Evolutionary conservation across 1,140 invertebrate genomes (phyloP).

Genomic region (Lethocerus indicus): DNA sequence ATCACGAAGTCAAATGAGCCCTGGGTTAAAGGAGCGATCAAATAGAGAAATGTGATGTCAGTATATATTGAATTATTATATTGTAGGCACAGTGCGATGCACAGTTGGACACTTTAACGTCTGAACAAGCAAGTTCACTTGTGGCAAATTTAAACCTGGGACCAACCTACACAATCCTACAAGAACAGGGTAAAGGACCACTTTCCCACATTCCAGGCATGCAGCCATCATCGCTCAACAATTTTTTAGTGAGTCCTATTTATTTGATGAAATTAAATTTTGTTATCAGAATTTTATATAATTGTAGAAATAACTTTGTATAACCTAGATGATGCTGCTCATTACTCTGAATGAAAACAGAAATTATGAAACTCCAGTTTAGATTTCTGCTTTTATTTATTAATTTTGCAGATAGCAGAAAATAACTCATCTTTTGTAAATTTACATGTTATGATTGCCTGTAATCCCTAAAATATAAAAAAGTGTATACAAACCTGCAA

Average conservation of each 20-base stretch:
- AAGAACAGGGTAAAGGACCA: constrained; percentile 56
- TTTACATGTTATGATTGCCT: no score
- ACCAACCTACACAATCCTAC: constrained; percentile 82
- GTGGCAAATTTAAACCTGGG: constrained; percentile 81
- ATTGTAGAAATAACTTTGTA: no score
- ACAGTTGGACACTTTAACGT: constrained; percentile 84
- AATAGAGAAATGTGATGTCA: not conserved
- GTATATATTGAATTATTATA: constrained; percentile 2
- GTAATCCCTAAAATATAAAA: no score
- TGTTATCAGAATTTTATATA: no score
- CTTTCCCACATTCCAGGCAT: constrained; percentile 73
- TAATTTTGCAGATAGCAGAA: no score
- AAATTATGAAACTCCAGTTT: no score
- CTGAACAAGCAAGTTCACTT: constrained; percentile 83
- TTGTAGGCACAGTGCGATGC: constrained; percentile 69
- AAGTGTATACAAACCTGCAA: no score
- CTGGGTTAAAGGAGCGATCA: not conserved
- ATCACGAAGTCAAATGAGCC: not conserved
- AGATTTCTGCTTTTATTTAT: no score
- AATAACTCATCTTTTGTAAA: no score
- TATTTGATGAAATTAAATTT: no score
- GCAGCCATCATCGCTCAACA: constrained; percentile 71
- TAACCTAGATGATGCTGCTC: no score
- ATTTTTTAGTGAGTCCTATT: constrained; percentile 53
- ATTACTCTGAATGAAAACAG: no score